Percentiles rank a stretch among this genome's conserved stretches.
Evolutionary conservation across 2,797 vertebrate genomes (phyloP).

Genomic region (Micrastur ruficollis): DNA sequence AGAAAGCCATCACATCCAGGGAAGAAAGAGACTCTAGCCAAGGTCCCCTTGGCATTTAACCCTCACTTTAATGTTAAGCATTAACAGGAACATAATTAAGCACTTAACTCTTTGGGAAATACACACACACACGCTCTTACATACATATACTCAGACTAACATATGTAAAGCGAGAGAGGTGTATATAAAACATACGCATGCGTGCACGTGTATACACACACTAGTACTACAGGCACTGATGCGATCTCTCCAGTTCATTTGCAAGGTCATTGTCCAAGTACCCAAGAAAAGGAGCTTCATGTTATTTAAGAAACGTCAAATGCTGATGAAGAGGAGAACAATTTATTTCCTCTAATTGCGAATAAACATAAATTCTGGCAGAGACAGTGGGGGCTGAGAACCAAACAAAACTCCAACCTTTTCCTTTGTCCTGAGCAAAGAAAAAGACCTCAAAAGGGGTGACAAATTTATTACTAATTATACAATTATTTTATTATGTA

Average conservation of each 20-base stretch:
- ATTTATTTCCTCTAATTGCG: background rate
- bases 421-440: conserved; percentile 65
- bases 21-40: background rate
- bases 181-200: too few relatives aligned
- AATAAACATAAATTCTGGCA: conserved; percentile 27
- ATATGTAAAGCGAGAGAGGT: rapidly evolving
- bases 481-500: conserved; percentile 77
- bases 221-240: background rate
- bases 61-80: background rate
- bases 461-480: conserved; percentile 82
- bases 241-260: background rate
- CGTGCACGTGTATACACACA: too few relatives aligned
- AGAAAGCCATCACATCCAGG: background rate
- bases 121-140: background rate
- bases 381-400: background rate
- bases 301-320: background rate
- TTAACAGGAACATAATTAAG: background rate
- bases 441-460: conserved; percentile 66
- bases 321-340: background rate
- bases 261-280: conserved; percentile 12
- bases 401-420: conserved; percentile 29
- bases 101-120: background rate
- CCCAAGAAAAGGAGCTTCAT: background rate
- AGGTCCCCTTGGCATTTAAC: background rate
- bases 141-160: background rate